Conservation (phyloP, 2,888 invertebrate genomes). For the Hymenopus coronatus region DNA sequence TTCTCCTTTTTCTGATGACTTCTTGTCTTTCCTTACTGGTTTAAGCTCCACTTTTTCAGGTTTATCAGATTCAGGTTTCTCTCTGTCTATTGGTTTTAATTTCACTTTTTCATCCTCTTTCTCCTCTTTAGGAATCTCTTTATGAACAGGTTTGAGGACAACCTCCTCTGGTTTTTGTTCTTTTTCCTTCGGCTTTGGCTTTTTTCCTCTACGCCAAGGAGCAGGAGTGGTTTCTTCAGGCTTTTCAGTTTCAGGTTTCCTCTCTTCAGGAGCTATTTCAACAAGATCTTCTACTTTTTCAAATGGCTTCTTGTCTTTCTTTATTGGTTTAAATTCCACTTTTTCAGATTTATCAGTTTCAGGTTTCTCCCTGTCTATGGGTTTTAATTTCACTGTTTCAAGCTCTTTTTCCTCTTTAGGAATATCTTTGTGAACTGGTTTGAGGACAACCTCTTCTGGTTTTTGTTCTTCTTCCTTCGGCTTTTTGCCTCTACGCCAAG, state of each 20-base stretch:
- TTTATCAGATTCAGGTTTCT: constrained; percentile 38
- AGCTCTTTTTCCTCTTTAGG: constrained; percentile 35
- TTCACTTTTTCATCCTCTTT: not conserved
- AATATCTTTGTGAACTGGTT: not conserved
- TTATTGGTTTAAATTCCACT: constrained; percentile 19
- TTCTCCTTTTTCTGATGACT: not conserved
- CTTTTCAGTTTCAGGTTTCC: constrained; percentile 29
- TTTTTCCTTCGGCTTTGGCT: constrained; percentile 19
- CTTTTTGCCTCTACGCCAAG: constrained; percentile 25
- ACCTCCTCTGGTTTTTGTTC: constrained; percentile 38
- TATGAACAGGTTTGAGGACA: constrained; percentile 28
- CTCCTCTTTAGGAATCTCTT: not conserved
- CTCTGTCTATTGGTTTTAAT: not conserved
- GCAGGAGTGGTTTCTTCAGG: constrained; percentile 19
- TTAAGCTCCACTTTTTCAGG: not conserved
- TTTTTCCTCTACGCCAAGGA: constrained; percentile 33
- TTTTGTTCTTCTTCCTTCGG: constrained; percentile 20
- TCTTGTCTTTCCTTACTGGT: not conserved
- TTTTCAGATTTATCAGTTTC: constrained; percentile 16
- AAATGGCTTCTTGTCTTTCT: constrained; percentile 18
- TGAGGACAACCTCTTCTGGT: constrained; percentile 33
- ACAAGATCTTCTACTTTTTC: constrained; percentile 33
- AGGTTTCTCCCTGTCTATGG: constrained; percentile 29
- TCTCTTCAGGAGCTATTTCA: constrained; percentile 29
- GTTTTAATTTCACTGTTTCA: constrained; percentile 40